phyloP scores from a whole-genome alignment of 2,797 vertebrate genomes.

The Chelmon rostratus region DNA sequence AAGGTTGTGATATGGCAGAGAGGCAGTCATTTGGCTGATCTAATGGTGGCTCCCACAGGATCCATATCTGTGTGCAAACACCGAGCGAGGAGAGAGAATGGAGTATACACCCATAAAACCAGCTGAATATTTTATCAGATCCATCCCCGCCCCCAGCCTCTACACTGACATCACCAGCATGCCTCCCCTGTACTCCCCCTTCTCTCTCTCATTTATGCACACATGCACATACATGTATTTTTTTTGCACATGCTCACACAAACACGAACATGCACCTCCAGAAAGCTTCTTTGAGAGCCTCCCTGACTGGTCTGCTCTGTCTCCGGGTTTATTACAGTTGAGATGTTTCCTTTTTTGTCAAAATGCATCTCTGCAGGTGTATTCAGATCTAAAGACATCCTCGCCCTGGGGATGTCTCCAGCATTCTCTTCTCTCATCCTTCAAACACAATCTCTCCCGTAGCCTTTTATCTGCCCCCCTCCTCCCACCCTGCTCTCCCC shows the following conservation, averaged over 20 bases:
- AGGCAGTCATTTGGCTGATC: constrained; percentile 78
- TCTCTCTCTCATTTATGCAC: constrained; percentile 22
- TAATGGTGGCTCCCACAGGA: constrained; percentile 79
- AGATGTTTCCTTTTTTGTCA: constrained; percentile 77
- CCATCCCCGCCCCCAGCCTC: constrained; percentile 45
- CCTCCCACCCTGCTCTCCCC: constrained; percentile 18
- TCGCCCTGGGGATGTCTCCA: constrained; percentile 69
- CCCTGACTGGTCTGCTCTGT: constrained; percentile 43
- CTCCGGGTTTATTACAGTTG: constrained; percentile 66
- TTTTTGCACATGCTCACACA: constrained; percentile 19
- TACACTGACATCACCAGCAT: constrained; percentile 36
- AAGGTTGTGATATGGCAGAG: constrained; percentile 79
- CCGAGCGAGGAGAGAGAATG: constrained; percentile 51
- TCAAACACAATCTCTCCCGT: constrained; percentile 75
- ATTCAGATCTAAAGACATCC: constrained; percentile 76
- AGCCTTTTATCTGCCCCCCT: constrained; percentile 69
- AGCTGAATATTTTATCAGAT: constrained; percentile 70
- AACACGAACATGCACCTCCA: constrained; percentile 12
- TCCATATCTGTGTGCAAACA: constrained; percentile 77
- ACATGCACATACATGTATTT: constrained; percentile 13
- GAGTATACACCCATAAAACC: constrained; percentile 68
- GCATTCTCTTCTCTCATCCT: constrained; percentile 76
- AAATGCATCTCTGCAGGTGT: constrained; percentile 74
- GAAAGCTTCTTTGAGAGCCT: constrained; percentile 32
- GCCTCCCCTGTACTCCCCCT: constrained; percentile 13